Percentiles rank a stretch among this genome's conserved stretches.
Evolutionary conservation across 2,797 vertebrate genomes (phyloP).

Genomic region (Cetoscarus ocellatus): DNA sequence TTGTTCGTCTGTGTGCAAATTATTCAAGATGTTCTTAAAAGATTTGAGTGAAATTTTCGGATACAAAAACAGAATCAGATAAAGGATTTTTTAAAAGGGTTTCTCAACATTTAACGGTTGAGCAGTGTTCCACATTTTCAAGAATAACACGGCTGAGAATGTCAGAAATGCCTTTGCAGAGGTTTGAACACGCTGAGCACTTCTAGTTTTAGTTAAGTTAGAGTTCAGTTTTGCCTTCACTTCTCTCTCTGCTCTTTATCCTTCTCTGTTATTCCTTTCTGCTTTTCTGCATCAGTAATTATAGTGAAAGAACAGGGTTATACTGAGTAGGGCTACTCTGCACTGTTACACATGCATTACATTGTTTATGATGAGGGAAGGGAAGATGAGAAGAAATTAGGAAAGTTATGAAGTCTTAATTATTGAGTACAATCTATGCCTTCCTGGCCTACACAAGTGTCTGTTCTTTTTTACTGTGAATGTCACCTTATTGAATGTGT

Average conservation of each 20-base stretch:
- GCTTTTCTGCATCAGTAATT: slow-evolving; percentile 60
- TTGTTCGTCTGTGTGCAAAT: too few species aligned
- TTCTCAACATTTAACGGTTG: too few species aligned
- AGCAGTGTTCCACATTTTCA: too few species aligned
- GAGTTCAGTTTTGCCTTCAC: slow-evolving; percentile 22
- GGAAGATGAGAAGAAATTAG: slow-evolving; percentile 63
- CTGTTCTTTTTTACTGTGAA: slow-evolving; percentile 27
- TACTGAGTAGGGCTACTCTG: slow-evolving; percentile 67
- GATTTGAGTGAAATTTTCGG: too few species aligned
- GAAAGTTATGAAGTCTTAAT: slow-evolving; percentile 77
- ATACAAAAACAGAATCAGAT: too few species aligned
- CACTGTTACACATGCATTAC: slow-evolving; percentile 71
- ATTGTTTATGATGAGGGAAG: slow-evolving; percentile 79
- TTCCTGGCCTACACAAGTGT: slow-evolving; percentile 36
- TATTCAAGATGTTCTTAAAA: too few species aligned
- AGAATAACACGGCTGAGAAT: too few species aligned
- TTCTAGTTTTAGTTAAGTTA: too few species aligned
- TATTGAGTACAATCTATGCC: slow-evolving; percentile 73
- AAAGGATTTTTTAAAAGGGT: too few species aligned
- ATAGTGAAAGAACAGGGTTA: slow-evolving; percentile 65
- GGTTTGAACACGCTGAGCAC: too few species aligned
- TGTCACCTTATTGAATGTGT: slow-evolving; percentile 10
- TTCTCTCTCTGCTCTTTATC: slow-evolving; percentile 46
- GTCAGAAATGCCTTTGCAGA: too few species aligned
- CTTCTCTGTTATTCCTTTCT: slow-evolving; percentile 52